phyloP scores from a whole-genome alignment of 2,113 vertebrate genomes.

The Pontoporia blainvillei region DNA sequence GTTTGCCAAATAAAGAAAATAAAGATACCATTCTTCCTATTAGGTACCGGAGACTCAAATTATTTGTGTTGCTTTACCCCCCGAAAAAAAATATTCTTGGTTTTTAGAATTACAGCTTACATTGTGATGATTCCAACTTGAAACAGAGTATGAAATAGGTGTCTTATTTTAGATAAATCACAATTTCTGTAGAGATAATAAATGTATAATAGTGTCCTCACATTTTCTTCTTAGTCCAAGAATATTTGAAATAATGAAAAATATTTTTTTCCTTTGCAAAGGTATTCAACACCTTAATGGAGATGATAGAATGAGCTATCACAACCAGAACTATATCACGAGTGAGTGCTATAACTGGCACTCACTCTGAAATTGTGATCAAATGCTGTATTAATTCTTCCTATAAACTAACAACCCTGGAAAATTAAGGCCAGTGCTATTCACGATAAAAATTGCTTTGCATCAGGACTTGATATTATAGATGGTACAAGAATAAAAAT shows the following conservation, averaged over 20 bases:
- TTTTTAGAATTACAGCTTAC: slow-evolving; percentile 21
- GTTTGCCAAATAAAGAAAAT: background rate
- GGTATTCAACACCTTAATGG: background rate
- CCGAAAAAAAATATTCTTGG: background rate
- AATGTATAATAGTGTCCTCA: background rate
- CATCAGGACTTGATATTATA: background rate
- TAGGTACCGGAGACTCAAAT: background rate
- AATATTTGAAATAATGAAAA: slow-evolving; percentile 34
- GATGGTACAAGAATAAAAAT: background rate
- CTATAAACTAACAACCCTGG: background rate
- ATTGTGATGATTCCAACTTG: slow-evolving; percentile 6
- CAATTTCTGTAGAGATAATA: background rate
- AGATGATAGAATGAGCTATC: slow-evolving; percentile 14
- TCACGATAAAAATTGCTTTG: slow-evolving; percentile 12
- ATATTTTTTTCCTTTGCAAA: slow-evolving; percentile 1
- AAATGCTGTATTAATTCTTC: slow-evolving; percentile 38
- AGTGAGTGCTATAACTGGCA: background rate
- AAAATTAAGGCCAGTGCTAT: slow-evolving; percentile 39
- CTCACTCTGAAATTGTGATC: slow-evolving; percentile 51
- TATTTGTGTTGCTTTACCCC: background rate
- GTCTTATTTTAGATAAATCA: background rate
- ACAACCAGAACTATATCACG: slow-evolving; percentile 45
- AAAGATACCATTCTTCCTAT: background rate
- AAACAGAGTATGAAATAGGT: slow-evolving; percentile 44
- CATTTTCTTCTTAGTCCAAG: slow-evolving; percentile 25